A percentile compares a stretch with the other conserved stretches of the same genome.
These are phyloP conservation scores for Arnoldichthys spilopterus DNA, from an alignment of 2,797 vertebrate species.

Conservation along the genomic window DNA sequence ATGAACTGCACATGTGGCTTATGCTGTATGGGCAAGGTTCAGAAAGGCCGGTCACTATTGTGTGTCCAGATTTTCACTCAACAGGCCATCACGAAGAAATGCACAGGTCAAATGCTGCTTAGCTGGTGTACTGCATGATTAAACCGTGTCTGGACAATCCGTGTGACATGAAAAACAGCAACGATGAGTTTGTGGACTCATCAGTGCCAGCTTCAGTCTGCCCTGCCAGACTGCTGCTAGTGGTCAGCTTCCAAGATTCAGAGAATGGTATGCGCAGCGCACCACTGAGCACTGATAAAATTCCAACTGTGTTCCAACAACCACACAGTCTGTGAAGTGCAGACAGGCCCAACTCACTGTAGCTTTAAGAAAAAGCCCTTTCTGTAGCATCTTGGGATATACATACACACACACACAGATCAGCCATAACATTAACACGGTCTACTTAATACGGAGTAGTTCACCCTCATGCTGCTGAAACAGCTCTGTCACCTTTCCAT, in stretches of 20 bases:
- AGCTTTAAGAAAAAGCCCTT: background rate
- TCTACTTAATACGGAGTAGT: too few relatives aligned
- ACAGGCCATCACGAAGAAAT: background rate
- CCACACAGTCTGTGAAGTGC: slow-evolving; percentile 16
- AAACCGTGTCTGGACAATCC: slow-evolving; percentile 4
- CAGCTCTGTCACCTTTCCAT: too few relatives aligned
- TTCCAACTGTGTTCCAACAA: slow-evolving; percentile 34
- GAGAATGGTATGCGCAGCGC: slow-evolving; percentile 24
- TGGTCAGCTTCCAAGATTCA: slow-evolving; percentile 24
- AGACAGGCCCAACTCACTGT: background rate
- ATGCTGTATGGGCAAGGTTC: slow-evolving; percentile 25
- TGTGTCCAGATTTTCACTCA: background rate
- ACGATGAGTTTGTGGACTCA: background rate
- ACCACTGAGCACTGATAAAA: slow-evolving; percentile 42
- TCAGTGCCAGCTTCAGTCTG: background rate
- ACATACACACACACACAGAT: too few relatives aligned
- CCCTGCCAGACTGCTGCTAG: slow-evolving; percentile 41
- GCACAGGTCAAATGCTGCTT: background rate
- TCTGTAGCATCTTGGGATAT: too few relatives aligned
- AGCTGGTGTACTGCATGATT: background rate
- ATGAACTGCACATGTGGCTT: background rate
- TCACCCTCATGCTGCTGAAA: too few relatives aligned
- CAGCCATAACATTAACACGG: too few relatives aligned
- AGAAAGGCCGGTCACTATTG: background rate
- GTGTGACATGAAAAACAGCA: slow-evolving; percentile 11